These are phyloP conservation scores for Acanthopleura granulata DNA, from an alignment of 2,888 invertebrate species.

Conservation along the genomic window DNA sequence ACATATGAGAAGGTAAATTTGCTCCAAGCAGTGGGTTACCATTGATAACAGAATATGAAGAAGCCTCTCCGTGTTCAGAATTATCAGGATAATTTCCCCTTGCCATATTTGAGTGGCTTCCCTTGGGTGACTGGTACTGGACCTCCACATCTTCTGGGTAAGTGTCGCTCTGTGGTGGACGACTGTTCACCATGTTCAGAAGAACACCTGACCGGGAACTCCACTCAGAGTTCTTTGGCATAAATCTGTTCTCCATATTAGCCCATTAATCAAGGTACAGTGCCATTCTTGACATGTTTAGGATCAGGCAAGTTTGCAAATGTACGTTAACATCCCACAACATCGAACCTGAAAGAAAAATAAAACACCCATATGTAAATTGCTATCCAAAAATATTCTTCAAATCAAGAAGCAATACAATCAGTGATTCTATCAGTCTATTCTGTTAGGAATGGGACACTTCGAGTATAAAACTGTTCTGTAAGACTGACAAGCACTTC, in stretches of 20 bases:
- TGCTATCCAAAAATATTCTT: too few relatives aligned
- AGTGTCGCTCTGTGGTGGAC: neutral
- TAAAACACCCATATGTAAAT: too few relatives aligned
- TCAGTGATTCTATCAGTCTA: too few relatives aligned
- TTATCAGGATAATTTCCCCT: neutral
- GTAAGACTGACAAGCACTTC: too few relatives aligned
- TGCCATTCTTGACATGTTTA: too few relatives aligned
- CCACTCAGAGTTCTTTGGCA: constrained; percentile 1
- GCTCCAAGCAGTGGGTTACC: constrained; percentile 37
- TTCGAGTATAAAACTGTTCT: too few relatives aligned
- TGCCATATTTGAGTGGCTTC: neutral
- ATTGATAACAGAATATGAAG: neutral
- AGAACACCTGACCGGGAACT: constrained; percentile 11
- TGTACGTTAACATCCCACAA: too few relatives aligned
- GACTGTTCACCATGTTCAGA: neutral
- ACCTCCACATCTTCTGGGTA: neutral
- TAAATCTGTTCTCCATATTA: neutral
- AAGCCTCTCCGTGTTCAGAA: neutral
- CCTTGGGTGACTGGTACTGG: constrained; percentile 6
- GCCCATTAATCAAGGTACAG: too few relatives aligned
- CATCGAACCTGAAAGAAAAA: too few relatives aligned
- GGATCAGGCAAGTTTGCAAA: too few relatives aligned
- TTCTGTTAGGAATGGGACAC: too few relatives aligned
- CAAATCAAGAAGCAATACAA: too few relatives aligned
- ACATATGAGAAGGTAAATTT: constrained; percentile 43